A percentile compares a stretch with the other conserved stretches of the same genome.
Evolutionary conservation across 23 tunicate species (phyloP).

Genomic region (Ascidia mentula): DNA sequence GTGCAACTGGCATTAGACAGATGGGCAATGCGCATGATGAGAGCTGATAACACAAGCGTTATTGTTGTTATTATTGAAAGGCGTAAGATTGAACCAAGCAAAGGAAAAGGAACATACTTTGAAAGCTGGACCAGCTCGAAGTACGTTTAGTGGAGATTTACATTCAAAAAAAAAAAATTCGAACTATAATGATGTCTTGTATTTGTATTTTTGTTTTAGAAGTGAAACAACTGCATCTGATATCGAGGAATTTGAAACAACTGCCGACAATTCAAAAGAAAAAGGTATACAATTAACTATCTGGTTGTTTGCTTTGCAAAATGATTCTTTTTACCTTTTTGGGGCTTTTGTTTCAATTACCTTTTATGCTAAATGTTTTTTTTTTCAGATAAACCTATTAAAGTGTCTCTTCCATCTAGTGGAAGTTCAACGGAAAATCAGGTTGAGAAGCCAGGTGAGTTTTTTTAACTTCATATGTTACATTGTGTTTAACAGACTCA

Average conservation of each 20-base stretch:
- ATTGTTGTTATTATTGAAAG: conserved; percentile 82
- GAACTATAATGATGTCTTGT: no score
- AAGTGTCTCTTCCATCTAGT: neutral
- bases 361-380: neutral
- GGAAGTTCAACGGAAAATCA: neutral
- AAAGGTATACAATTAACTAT: neutral
- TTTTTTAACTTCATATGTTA: neutral
- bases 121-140: conserved; percentile 92
- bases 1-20: conserved; percentile 76
- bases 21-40: conserved; percentile 77
- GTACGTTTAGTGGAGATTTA: no score
- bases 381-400: neutral
- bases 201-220: no score
- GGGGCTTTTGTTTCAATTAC: neutral
- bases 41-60: conserved; percentile 91
- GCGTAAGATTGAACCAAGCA: conserved; percentile 54
- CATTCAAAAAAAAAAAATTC: no score
- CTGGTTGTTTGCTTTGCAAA: neutral
- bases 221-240: neutral
- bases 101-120: conserved; percentile 53
- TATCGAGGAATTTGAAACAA: neutral
- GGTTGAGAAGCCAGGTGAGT: neutral
- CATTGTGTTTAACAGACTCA: no score
- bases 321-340: neutral
- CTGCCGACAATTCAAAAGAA: neutral